phyloP scores from a whole-genome alignment of 2,797 vertebrate species.

The Poeciliopsis turneri region DNA sequence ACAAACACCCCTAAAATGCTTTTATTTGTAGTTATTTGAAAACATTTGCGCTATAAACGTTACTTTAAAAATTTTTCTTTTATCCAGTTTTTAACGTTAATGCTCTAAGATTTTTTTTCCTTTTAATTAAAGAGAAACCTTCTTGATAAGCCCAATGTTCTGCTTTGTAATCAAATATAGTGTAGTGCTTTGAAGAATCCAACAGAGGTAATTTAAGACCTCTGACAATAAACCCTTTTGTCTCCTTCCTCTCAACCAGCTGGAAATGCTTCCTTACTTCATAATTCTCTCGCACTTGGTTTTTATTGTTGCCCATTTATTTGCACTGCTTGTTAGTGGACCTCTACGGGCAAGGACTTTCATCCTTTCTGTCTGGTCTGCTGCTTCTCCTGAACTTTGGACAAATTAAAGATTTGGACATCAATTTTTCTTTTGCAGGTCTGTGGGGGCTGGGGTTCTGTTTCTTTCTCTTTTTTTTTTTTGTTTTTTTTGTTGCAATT shows the following conservation, averaged over 20 bases:
- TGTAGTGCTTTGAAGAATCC: slow-evolving; percentile 60
- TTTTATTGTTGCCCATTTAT: slow-evolving; percentile 36
- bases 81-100: neutral
- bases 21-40: neutral
- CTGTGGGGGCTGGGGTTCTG: neutral
- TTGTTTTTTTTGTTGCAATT: neutral
- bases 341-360: neutral
- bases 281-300: slow-evolving; percentile 32
- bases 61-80: neutral
- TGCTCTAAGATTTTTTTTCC: neutral
- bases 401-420: slow-evolving; percentile 33
- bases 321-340: slow-evolving; percentile 61
- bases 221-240: slow-evolving; percentile 70
- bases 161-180: slow-evolving; percentile 15
- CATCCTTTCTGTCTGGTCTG: slow-evolving; percentile 30
- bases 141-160: neutral
- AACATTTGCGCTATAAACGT: neutral
- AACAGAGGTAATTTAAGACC: slow-evolving; percentile 69
- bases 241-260: slow-evolving; percentile 51
- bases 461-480: neutral
- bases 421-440: slow-evolving; percentile 16
- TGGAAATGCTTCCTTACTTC: slow-evolving; percentile 43
- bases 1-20: neutral
- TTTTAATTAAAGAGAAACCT: neutral
- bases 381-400: slow-evolving; percentile 44